A percentile compares a stretch with the other conserved stretches of the same genome.
phyloP scores from a whole-genome alignment of 1,140 invertebrate genomes.

The Cephus cinctus region DNA sequence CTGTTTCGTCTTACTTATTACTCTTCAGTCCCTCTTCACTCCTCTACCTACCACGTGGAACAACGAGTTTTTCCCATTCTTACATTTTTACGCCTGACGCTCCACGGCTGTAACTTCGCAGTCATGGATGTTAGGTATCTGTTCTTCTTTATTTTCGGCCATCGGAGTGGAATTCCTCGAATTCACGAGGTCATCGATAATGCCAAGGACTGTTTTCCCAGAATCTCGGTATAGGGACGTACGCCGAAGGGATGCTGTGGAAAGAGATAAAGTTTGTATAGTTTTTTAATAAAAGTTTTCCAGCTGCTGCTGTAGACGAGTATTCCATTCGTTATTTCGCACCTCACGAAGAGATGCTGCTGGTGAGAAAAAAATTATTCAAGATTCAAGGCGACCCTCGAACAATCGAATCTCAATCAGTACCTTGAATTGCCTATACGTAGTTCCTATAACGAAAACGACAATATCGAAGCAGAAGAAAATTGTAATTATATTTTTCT shows the following conservation, averaged over 20 bases:
- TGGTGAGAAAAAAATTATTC: no score
- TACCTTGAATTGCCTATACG: background rate
- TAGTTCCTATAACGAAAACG: background rate
- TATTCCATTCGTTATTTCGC: no score
- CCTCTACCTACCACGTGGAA: no score
- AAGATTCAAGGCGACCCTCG: no score
- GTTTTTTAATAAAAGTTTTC: background rate
- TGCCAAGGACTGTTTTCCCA: background rate
- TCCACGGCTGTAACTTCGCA: background rate
- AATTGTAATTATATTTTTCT: no score
- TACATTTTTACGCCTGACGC: background rate
- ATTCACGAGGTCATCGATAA: background rate
- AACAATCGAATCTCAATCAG: background rate
- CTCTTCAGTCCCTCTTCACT: conserved; percentile 22
- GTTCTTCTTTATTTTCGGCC: background rate
- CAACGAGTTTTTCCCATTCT: conserved; percentile 11
- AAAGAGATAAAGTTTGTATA: background rate
- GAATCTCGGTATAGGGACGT: background rate
- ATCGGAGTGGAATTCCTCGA: background rate
- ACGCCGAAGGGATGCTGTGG: background rate
- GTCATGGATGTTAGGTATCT: background rate
- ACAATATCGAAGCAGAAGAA: conserved; percentile 25
- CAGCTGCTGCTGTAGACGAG: no score
- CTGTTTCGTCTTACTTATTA: conserved; percentile 7
- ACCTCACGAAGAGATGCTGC: no score